Percentiles rank a stretch among this genome's conserved stretches.
Conservation (phyloP, 1,140 invertebrate genomes). For the Hypothenemus hampei region DNA sequence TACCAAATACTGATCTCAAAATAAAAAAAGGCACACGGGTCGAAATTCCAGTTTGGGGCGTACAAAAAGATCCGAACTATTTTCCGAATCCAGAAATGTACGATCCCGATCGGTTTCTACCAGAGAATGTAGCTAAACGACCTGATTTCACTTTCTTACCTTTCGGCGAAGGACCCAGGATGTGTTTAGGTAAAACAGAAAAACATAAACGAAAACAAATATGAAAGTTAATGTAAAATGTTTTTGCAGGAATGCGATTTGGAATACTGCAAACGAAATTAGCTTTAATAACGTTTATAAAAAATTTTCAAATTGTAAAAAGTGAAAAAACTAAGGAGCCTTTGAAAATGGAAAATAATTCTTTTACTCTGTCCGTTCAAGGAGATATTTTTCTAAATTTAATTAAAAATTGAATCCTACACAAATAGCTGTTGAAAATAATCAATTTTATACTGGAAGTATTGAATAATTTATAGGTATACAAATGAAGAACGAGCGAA, state of each 20-base stretch:
- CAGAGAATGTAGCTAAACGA: slow-evolving; percentile 41
- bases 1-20: slow-evolving; percentile 38
- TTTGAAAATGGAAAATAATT: slow-evolving; percentile 36
- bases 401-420: not conserved
- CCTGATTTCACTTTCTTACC: slow-evolving; percentile 49
- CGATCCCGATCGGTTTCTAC: slow-evolving; percentile 56
- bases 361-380: slow-evolving; percentile 45
- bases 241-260: slow-evolving; percentile 41
- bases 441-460: not conserved
- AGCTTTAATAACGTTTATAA: slow-evolving; percentile 37
- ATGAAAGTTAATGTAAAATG: not conserved
- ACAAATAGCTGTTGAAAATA: not conserved
- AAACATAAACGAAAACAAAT: not conserved
- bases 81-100: slow-evolving; percentile 58
- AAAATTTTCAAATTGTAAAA: slow-evolving; percentile 36
- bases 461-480: not conserved
- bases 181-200: slow-evolving; percentile 49
- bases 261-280: slow-evolving; percentile 44
- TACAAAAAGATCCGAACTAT: slow-evolving; percentile 57
- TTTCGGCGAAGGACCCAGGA: slow-evolving; percentile 56
- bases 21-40: slow-evolving; percentile 48
- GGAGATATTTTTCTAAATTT: slow-evolving; percentile 41
- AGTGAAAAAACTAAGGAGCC: slow-evolving; percentile 33
- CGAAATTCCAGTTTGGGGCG: slow-evolving; percentile 54
- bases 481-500: too few relatives aligned